A percentile compares a stretch with the other conserved stretches of the same genome.
Evolutionary conservation across 2,113 vertebrate genomes (phyloP).

Genomic region (Carassius gibelio): DNA sequence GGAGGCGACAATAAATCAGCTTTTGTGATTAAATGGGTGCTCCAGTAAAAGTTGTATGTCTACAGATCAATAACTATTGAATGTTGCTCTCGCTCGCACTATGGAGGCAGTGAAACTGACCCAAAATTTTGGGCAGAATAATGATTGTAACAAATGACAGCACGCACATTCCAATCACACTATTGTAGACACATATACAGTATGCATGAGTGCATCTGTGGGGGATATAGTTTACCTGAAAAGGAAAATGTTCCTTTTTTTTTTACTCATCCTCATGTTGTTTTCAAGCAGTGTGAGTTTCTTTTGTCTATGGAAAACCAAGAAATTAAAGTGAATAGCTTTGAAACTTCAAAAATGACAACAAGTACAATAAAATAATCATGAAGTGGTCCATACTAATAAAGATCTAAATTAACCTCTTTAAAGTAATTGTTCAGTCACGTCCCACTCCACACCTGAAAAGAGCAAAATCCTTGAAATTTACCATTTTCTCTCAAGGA

Average conservation of each 20-base stretch:
- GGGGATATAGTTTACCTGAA: background rate
- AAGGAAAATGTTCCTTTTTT: background rate
- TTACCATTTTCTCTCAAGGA: background rate
- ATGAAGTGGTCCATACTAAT: background rate
- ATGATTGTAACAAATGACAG: conserved; percentile 48
- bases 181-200: background rate
- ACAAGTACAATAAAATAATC: background rate
- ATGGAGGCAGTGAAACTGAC: conserved; percentile 48
- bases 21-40: conserved; percentile 84
- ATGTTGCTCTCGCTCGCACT: conserved; percentile 72
- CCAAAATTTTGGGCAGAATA: conserved; percentile 66
- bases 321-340: background rate
- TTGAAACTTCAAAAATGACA: background rate
- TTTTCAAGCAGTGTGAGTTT: background rate
- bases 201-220: background rate
- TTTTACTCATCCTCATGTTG: background rate
- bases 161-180: background rate
- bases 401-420: background rate
- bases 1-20: conserved; percentile 80
- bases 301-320: background rate
- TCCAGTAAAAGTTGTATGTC: conserved; percentile 79
- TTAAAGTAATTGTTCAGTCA: background rate
- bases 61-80: conserved; percentile 80
- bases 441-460: background rate
- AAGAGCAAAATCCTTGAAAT: background rate